Evolutionary conservation across 2,888 invertebrate species (phyloP).

Genomic region (Mythimna ferrago): DNA sequence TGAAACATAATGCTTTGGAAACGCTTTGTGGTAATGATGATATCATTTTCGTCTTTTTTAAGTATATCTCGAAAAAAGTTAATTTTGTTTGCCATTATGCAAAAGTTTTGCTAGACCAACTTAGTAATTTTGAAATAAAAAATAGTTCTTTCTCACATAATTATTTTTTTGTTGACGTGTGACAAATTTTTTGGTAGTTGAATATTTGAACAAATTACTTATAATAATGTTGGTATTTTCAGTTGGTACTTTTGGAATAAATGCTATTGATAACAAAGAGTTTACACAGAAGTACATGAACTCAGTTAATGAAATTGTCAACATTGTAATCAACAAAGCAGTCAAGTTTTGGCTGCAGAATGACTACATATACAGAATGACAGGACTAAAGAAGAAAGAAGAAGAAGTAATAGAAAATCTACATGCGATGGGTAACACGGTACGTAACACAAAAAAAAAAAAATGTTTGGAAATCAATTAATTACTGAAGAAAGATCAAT

Average conservation of each 20-base stretch:
- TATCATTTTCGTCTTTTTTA: not conserved
- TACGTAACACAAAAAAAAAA: not conserved
- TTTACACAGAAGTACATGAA: slow-evolving; percentile 18
- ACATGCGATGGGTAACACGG: slow-evolving; percentile 14
- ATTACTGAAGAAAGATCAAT: not conserved
- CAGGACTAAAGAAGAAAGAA: slow-evolving; percentile 34
- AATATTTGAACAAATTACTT: not conserved
- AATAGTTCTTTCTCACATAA: not conserved
- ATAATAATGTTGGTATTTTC: not conserved
- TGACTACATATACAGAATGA: slow-evolving; percentile 13
- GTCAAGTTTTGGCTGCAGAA: slow-evolving; percentile 26
- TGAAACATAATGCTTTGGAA: slow-evolving; percentile 27
- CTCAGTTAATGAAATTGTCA: slow-evolving; percentile 6
- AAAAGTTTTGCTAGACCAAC: not conserved
- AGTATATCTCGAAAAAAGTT: not conserved
- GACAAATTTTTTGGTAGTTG: not conserved
- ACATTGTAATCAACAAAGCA: fast-evolving
- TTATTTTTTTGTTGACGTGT: not conserved
- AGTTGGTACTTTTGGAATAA: slow-evolving; percentile 32
- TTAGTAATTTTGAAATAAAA: not conserved
- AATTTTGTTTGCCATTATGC: not conserved
- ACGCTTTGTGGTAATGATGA: slow-evolving; percentile 29
- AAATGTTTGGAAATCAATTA: too few species aligned
- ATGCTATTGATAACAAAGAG: slow-evolving; percentile 3
- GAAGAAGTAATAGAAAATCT: not conserved